Evolutionary conservation across 2,113 vertebrate genomes (phyloP).

Genomic region (Marmota flaviventris): DNA sequence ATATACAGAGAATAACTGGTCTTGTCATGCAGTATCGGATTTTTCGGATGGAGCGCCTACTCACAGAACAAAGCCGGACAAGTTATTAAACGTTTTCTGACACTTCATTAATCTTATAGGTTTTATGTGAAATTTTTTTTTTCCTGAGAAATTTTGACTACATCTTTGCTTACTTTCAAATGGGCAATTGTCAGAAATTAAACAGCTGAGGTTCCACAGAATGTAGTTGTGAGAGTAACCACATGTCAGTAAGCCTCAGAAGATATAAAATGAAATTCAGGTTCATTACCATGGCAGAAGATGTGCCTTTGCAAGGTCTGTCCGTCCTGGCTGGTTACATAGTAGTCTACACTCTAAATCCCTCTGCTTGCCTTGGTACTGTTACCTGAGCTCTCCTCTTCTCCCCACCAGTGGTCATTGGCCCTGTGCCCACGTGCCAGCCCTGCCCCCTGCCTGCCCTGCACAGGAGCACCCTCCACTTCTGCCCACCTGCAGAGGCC

Average conservation of each 20-base stretch:
- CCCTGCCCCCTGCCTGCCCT: background rate
- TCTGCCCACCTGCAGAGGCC: background rate
- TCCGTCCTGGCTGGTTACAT: fast-evolving
- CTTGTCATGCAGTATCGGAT: too few species aligned
- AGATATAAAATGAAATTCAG: too few species aligned
- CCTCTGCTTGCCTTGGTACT: fast-evolving
- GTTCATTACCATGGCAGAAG: background rate
- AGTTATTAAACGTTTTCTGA: background rate
- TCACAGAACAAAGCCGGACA: background rate
- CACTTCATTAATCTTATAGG: background rate
- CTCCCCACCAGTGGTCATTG: too few species aligned
- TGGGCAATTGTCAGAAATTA: background rate
- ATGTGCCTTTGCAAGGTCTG: background rate
- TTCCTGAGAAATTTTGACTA: background rate
- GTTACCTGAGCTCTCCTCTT: fast-evolving
- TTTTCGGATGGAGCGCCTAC: background rate
- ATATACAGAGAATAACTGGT: background rate
- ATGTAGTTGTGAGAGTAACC: background rate
- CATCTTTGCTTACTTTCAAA: slow-evolving; percentile 19
- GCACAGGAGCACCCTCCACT: fast-evolving
- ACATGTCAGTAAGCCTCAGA: background rate
- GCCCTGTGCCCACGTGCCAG: fast-evolving
- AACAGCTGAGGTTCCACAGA: background rate
- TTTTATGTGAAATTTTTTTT: background rate
- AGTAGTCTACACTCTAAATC: fast-evolving